Evolutionary conservation across 1,140 invertebrate genomes (phyloP), one percentile per base, ranked within the genome.

Genomic region (Danaus plexippus): DNA sequence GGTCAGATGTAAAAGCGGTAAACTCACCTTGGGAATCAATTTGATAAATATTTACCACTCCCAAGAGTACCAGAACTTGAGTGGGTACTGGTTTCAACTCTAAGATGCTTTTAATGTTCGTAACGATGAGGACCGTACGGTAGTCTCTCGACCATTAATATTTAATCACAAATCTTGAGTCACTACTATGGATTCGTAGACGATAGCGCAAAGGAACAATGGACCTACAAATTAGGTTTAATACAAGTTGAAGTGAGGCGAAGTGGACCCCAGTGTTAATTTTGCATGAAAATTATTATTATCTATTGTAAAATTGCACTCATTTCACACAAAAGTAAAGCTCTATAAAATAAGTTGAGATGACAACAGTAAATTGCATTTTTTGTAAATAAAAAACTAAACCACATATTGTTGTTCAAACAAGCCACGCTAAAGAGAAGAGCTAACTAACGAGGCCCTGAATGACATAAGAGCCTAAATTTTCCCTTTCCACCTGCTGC

Each of bases 31-130:
- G 57, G 69, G 70, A 76, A 75, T 76, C 73, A 76, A 80, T 79
- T 76, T 73, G 74, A 79, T 79, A 81, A 81, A 79, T 80, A 84
- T 80, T 80, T 77, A 79, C 61, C 44, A 69, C 58, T 68, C 68
- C 67, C 71, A 59, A 57, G 66, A 69, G 67, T 8, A 32, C 22
- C 57, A 65, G 60, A 69, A 67, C 58, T 51, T 52, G 48, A 60
- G 58, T 48, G 54, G 57, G 43, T 64, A 56, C 57, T 47, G 47
- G 59, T 64, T 55, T 49, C 56, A 42, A 57, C 50, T 59, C 63
- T 63, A 59, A 65, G 69, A 74, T 52, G 63, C 49, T 68, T 64
- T 65, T 75, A 73, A 74, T 76, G 66, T 69, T 56, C 15, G 22
- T 57, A 52, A 47, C 53, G 42, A 49, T 62, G 43, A 49, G 46